These are phyloP conservation scores for Girardinus metallicus DNA, from an alignment of 2,797 vertebrate genomes.

Conservation along the genomic window DNA sequence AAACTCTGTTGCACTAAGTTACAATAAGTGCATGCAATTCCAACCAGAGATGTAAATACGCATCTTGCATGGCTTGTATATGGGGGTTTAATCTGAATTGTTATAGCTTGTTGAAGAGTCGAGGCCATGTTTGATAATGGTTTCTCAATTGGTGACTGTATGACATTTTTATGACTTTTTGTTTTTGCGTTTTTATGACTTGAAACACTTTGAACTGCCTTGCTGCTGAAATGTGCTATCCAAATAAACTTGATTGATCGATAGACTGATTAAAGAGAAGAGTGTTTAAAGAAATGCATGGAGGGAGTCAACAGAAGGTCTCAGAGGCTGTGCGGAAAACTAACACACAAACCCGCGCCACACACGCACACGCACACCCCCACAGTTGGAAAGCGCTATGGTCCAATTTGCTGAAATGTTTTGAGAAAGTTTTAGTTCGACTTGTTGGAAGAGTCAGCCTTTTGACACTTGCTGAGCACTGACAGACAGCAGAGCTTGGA, in stretches of 20 bases:
- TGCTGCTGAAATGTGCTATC: no score
- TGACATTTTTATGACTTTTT: no score
- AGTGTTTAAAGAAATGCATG: background rate
- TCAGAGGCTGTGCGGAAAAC: background rate
- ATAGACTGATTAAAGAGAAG: background rate
- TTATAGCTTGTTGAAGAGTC: background rate
- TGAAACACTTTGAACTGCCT: no score
- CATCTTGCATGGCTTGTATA: background rate
- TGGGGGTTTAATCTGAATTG: background rate
- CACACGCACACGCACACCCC: no score
- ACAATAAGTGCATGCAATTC: background rate
- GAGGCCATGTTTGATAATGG: background rate
- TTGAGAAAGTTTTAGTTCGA: background rate
- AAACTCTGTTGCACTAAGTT: background rate
- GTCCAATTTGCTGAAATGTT: conserved; percentile 1
- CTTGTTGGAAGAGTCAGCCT: background rate
- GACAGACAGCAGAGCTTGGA: conserved; percentile 20
- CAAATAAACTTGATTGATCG: no score
- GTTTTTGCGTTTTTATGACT: background rate
- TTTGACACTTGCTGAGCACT: background rate
- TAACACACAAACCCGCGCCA: background rate
- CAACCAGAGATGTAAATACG: background rate
- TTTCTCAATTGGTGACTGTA: no score
- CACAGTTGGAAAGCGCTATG: background rate
- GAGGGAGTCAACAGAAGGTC: background rate